Conservation (phyloP, 1,140 invertebrate genomes). For the Drosophila melanica region DNA sequence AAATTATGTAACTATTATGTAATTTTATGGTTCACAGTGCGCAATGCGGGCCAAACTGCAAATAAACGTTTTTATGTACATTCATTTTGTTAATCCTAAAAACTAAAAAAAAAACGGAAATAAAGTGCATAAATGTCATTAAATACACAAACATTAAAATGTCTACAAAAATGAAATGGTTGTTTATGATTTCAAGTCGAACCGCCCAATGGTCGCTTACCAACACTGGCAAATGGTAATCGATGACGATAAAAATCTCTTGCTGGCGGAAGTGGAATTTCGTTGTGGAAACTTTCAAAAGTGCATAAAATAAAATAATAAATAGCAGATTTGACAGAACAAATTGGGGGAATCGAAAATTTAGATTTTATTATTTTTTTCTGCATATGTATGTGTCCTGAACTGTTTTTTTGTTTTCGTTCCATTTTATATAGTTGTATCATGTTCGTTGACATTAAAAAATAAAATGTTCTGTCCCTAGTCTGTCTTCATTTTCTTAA, state of each 20-base stretch:
- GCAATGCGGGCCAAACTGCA: conserved; percentile 26
- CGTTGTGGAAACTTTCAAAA: no score
- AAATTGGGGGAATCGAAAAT: no score
- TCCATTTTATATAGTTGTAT: background rate
- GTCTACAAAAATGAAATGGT: background rate
- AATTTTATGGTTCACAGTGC: conserved; percentile 46
- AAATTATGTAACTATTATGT: conserved; percentile 71
- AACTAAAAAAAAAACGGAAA: conserved; percentile 59
- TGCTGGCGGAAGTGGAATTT: no score
- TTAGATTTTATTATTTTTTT: no score
- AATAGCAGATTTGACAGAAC: no score
- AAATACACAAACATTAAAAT: conserved; percentile 26
- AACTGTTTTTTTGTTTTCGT: no score
- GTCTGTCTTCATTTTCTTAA: background rate
- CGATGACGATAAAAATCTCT: background rate
- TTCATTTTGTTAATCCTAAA: conserved; percentile 61
- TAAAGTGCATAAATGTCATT: conserved; percentile 68
- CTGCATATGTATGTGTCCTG: no score
- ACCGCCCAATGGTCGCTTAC: background rate
- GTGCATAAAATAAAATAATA: no score
- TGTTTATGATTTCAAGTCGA: background rate
- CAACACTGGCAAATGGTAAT: background rate
- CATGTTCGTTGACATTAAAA: background rate
- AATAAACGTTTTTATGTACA: conserved; percentile 71
- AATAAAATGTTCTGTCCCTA: background rate